A percentile compares a stretch with the other conserved stretches of the same genome.
Conservation (phyloP, 1,140 invertebrate genomes). For the Drepana arcuata region DNA sequence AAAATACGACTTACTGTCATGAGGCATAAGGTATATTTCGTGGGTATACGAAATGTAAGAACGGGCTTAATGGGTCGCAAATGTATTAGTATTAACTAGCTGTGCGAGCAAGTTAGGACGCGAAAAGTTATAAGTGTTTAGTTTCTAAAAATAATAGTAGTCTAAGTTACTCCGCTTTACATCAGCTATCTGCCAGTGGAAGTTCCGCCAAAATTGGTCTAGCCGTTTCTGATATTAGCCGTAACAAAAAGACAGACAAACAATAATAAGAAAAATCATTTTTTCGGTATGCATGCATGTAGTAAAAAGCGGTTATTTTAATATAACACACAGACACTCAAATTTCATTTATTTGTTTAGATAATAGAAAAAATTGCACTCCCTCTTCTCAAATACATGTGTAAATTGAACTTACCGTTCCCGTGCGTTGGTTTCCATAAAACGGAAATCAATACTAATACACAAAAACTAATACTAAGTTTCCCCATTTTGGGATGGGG, state of each 20-base stretch:
- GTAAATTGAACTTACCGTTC: slow-evolving; percentile 33
- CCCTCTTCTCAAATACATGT: not conserved
- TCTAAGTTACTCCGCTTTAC: too few species aligned
- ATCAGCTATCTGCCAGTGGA: too few species aligned
- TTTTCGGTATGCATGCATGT: not conserved
- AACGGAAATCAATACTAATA: slow-evolving; percentile 41
- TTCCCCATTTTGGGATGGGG: slow-evolving; percentile 51
- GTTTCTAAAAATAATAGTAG: too few species aligned
- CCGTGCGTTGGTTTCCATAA: slow-evolving; percentile 48
- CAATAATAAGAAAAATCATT: not conserved
- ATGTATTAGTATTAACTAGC: too few species aligned
- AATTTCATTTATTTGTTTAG: not conserved
- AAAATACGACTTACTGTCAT: too few species aligned
- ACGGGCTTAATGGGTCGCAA: too few species aligned
- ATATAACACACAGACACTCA: not conserved
- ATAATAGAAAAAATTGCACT: not conserved
- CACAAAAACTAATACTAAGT: slow-evolving; percentile 51
- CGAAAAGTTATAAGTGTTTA: too few species aligned
- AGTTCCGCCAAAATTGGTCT: too few species aligned
- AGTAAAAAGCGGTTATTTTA: not conserved
- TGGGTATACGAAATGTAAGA: too few species aligned
- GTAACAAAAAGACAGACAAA: not conserved
- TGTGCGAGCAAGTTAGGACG: too few species aligned
- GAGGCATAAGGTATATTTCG: too few species aligned
- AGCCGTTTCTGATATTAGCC: too few species aligned